These are phyloP conservation scores for Porites cylindrica DNA, from an alignment of 92 coral and sea anemone genomes.

Conservation along the genomic window DNA sequence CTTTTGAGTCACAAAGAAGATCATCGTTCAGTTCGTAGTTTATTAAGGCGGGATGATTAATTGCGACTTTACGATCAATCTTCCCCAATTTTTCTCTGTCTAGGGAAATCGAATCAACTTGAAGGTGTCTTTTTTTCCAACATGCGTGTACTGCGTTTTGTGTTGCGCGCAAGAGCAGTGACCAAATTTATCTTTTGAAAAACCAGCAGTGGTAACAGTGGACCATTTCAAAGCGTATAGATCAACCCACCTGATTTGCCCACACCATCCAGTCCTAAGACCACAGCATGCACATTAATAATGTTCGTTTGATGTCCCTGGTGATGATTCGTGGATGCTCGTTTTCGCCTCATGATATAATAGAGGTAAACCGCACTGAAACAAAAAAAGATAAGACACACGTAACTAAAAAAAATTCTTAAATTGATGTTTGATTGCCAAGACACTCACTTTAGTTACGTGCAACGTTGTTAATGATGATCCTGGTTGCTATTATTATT, in stretches of 20 bases:
- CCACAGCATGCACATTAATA: conserved; percentile 58
- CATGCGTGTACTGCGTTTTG: too few species aligned
- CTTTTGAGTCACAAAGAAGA: too few species aligned
- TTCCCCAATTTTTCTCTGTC: too few species aligned
- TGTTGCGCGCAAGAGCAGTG: too few species aligned
- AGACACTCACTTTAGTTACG: not conserved
- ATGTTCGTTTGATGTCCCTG: conserved; percentile 26
- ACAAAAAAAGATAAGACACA: not conserved
- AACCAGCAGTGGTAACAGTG: too few species aligned
- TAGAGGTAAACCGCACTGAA: not conserved
- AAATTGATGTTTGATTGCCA: not conserved
- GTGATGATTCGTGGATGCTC: conserved; percentile 1
- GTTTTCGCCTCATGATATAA: conserved; percentile 33
- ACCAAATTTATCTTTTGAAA: too few species aligned
- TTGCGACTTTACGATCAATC: too few species aligned
- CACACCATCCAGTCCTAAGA: conserved; percentile 83
- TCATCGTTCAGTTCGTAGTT: too few species aligned
- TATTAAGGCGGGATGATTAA: too few species aligned
- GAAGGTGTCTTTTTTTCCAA: too few species aligned
- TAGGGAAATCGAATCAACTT: too few species aligned
- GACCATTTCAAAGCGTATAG: not conserved
- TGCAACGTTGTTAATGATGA: not conserved
- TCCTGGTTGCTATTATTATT: not conserved
- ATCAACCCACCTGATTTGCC: conserved; percentile 80
- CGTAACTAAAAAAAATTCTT: not conserved